Evolutionary conservation across 2,797 vertebrate genomes (phyloP).

Genomic region (Manis pentadactyla): DNA sequence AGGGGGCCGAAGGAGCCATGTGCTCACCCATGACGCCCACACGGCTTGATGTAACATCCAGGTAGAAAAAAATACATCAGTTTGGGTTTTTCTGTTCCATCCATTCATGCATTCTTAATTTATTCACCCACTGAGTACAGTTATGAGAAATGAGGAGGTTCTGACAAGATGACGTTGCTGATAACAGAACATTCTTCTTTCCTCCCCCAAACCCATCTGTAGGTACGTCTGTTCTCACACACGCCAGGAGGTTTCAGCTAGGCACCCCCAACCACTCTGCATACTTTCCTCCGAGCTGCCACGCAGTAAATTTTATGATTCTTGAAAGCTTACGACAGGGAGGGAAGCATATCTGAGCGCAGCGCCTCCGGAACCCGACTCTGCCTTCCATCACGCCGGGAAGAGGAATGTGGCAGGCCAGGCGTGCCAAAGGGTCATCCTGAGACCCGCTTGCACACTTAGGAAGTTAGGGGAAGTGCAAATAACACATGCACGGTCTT

Average conservation of each 20-base stretch:
- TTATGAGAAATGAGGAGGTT: not conserved
- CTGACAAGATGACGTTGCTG: no score
- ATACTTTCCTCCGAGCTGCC: constrained; percentile 20
- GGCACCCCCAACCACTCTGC: not conserved
- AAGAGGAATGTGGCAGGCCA: constrained; percentile 11
- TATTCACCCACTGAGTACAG: not conserved
- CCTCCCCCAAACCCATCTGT: not conserved
- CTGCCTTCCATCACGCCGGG: constrained; percentile 51
- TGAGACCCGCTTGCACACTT: constrained; percentile 41
- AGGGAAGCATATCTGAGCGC: constrained; percentile 45
- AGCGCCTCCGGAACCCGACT: constrained; percentile 10
- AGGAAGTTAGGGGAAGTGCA: not conserved
- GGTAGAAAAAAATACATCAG: not conserved
- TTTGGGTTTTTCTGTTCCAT: not conserved
- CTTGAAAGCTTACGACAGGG: not conserved
- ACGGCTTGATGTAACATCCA: not conserved
- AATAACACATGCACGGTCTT: constrained; percentile 39
- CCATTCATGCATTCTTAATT: not conserved
- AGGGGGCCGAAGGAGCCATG: not conserved
- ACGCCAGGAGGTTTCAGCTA: no score
- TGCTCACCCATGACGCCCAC: fast-evolving
- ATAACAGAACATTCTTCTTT: fast-evolving
- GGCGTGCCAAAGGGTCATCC: constrained; percentile 31
- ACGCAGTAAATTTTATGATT: constrained; percentile 47
- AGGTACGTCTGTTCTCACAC: not conserved